These are phyloP conservation scores for Penaeus japonicus DNA, from an alignment of 1,140 invertebrate genomes.

Conservation along the genomic window DNA sequence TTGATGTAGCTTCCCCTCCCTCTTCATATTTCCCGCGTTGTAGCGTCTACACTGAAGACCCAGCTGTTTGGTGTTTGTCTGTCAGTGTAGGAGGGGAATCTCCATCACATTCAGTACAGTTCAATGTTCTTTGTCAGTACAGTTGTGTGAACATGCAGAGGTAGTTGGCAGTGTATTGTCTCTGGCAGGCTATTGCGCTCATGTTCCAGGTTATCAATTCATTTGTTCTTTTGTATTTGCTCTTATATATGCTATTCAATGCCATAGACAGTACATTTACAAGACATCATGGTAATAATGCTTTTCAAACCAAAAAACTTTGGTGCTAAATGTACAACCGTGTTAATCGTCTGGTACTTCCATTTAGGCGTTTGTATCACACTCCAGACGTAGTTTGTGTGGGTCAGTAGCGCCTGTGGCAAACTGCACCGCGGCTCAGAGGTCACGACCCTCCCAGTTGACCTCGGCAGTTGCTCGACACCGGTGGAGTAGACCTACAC, in stretches of 20 bases:
- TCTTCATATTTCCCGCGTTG: background rate
- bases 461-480: too few species aligned
- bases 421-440: background rate
- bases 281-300: constrained; percentile 55
- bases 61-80: background rate
- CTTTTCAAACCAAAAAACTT: constrained; percentile 57
- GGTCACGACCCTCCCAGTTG: too few species aligned
- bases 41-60: too few species aligned
- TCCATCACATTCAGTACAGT: constrained; percentile 36
- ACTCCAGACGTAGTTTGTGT: constrained; percentile 50
- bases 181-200: constrained; percentile 53
- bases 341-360: constrained; percentile 56
- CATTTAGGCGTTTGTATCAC: constrained; percentile 56
- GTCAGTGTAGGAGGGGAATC: constrained; percentile 25
- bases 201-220: constrained; percentile 35
- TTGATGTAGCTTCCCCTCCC: constrained; percentile 17
- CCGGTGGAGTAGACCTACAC: too few species aligned
- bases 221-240: constrained; percentile 51
- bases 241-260: constrained; percentile 48
- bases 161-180: constrained; percentile 54
- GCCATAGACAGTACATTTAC: constrained; percentile 53
- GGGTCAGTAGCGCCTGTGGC: background rate
- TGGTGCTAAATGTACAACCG: constrained; percentile 58
- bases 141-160: constrained; percentile 53
- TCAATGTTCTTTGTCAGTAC: constrained; percentile 55